Evolutionary conservation across 2,888 invertebrate species (phyloP), one percentile per base, ranked within the genome.

Genomic region (Julus scanicus): DNA sequence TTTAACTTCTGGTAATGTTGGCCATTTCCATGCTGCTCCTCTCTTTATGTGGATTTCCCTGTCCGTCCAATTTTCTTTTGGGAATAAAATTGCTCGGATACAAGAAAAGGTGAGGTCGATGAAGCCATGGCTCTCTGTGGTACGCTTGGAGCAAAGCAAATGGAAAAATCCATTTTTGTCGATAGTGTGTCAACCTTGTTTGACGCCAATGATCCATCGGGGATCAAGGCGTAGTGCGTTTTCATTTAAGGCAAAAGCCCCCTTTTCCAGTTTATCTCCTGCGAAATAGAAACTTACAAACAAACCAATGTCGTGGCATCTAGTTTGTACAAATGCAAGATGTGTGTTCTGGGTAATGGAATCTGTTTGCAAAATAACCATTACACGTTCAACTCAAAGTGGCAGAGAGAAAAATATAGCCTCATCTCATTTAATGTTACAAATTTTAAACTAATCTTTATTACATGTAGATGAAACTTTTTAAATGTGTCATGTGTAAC

Each of bases 21-120:
- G 37, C 80, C 80, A 80, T 80, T 80, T 80, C 80, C 80, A 80
- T 80, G 80, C 29, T 80, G 80, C 37, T 80, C 80, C 37, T 80
- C 80, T 13, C 29, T 80, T 80, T 37, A 80, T 80, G 80, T 80
- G 29, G 80, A 80, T 80, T 80, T 80, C 80, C 80, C 80, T 80
- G 80, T 80, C 80, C 80, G 80, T 80, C 80, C 80, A 80, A 80
- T 37, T 80, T 80, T 80, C 80, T 80, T 80, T 80, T 37, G 80
- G 80, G 80, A 80, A 37, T 80, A 80, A 37, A 80, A 80, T 80
- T 29, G 80, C 80, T 80, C 71, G 15, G 37, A 9, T 37, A 80
- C 80, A 80, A 80, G 80, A 80, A 80, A 80, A 80, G 80, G 80
- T 80, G 80, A 80, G 80, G 80, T 80, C 80, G 80, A 80, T 80